A percentile compares a stretch with the other conserved stretches of the same genome.
phyloP scores from a whole-genome alignment of 1,140 invertebrate species.

The Neotoxoptera formosana region DNA sequence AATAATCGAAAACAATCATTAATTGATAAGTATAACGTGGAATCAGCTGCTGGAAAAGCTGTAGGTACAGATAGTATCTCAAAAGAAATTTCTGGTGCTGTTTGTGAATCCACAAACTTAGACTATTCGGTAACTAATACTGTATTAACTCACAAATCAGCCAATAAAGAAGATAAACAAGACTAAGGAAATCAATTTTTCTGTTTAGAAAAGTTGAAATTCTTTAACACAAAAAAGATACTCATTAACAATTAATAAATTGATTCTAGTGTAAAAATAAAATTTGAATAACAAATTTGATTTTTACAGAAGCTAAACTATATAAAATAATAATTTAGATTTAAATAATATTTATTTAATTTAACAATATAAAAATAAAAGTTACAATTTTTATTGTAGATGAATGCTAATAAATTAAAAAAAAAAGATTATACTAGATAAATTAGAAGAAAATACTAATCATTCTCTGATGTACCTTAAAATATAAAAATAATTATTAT shows the following conservation, averaged over 20 bases:
- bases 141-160: not conserved
- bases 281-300: not conserved
- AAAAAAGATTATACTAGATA: not conserved
- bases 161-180: not conserved
- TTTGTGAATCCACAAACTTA: not conserved
- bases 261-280: not conserved
- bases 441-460: not conserved
- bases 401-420: not conserved
- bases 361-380: too few species aligned
- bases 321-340: too few species aligned
- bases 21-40: not conserved
- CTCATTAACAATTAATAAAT: not conserved
- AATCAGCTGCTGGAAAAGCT: slow-evolving; percentile 2
- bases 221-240: not conserved
- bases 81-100: not conserved
- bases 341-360: too few species aligned
- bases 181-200: not conserved
- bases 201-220: not conserved
- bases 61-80: not conserved
- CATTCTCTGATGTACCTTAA: not conserved
- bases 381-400: not conserved
- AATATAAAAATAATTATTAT: not conserved
- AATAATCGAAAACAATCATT: slow-evolving; percentile 13
- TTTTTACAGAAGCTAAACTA: not conserved
- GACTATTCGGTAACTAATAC: not conserved